phyloP scores from a whole-genome alignment of 2,888 invertebrate species.

The Megalurothrips usitatus region DNA sequence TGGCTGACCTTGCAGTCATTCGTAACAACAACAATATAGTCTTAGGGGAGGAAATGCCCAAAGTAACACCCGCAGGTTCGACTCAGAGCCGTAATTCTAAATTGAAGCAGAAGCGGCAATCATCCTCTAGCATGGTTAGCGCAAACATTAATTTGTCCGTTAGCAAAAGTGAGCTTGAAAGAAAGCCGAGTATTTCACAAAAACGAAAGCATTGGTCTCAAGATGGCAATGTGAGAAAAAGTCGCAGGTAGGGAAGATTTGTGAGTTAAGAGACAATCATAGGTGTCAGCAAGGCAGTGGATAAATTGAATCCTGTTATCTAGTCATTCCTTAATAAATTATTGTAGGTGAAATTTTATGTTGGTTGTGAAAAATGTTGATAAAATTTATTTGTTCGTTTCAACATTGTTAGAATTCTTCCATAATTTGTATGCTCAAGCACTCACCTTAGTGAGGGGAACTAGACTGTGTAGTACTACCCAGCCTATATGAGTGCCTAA shows the following conservation, averaged over 20 bases:
- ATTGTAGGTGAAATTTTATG: slow-evolving; percentile 1
- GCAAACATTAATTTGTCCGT: background rate
- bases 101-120: background rate
- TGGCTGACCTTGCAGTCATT: background rate
- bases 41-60: background rate
- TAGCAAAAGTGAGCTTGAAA: too few relatives aligned
- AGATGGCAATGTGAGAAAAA: background rate
- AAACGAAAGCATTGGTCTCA: slow-evolving; percentile 2
- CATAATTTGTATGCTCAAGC: background rate
- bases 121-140: background rate
- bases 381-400: background rate
- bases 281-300: slow-evolving; percentile 4
- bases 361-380: slow-evolving; percentile 1
- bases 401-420: background rate
- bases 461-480: background rate
- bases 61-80: background rate
- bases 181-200: background rate
- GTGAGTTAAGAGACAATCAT: slow-evolving; percentile 10
- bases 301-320: slow-evolving; percentile 1
- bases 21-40: slow-evolving; percentile 10
- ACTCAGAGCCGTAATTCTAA: background rate
- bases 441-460: background rate
- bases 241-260: background rate
- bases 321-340: slow-evolving; percentile 19
- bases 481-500: background rate